phyloP scores from a whole-genome alignment of 2,113 vertebrate species.

The Benitochromis conjunctus region DNA sequence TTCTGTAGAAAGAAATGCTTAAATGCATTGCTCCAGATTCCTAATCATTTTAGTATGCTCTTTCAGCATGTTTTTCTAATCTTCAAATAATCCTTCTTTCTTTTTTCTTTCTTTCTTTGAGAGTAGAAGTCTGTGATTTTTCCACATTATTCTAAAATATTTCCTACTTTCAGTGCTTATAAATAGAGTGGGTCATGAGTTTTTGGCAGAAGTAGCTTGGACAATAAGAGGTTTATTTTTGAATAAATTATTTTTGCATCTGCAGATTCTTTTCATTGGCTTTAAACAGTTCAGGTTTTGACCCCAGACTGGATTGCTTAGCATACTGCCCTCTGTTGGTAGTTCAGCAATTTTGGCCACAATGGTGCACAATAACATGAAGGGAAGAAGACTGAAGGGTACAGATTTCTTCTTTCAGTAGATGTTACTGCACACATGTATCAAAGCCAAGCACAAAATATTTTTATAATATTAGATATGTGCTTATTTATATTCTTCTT shows the following conservation, averaged over 20 bases:
- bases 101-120: not conserved
- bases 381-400: not conserved
- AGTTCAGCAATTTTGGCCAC: not conserved
- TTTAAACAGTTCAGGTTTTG: not conserved
- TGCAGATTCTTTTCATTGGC: not conserved
- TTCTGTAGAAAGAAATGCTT: not conserved
- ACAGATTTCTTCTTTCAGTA: not conserved
- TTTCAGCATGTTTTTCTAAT: not conserved
- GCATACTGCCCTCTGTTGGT: slow-evolving; percentile 48
- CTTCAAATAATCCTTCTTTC: not conserved
- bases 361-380: not conserved
- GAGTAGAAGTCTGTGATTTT: not conserved
- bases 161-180: not conserved
- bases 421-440: not conserved
- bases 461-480: not conserved
- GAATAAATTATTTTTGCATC: not conserved
- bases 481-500: not conserved
- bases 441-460: not conserved
- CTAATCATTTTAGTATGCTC: not conserved
- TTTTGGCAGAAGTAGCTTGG: not conserved
- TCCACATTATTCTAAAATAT: not conserved
- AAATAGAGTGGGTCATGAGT: not conserved
- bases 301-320: not conserved
- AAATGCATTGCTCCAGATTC: not conserved
- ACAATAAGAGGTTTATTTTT: slow-evolving; percentile 12